phyloP scores from a whole-genome alignment of 2,888 invertebrate species.

The Tillus elongatus region DNA sequence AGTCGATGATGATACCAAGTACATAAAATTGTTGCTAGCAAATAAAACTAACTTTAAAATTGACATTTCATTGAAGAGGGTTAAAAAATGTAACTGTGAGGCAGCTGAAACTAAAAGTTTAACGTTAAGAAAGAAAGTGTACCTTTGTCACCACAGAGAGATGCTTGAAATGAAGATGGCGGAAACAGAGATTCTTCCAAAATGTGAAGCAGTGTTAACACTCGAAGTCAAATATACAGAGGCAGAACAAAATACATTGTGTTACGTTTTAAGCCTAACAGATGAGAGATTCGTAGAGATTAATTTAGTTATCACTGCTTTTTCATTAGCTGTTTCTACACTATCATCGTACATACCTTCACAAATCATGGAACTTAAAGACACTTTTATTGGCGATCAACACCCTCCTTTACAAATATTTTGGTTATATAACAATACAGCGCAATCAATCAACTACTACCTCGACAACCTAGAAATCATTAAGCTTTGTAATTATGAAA shows the following conservation, averaged over 20 bases:
- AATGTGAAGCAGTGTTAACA: background rate
- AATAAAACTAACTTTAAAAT: background rate
- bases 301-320: background rate
- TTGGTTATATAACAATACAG: background rate
- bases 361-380: background rate
- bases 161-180: background rate
- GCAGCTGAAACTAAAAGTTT: background rate
- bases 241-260: background rate
- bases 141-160: background rate
- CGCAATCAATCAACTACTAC: background rate
- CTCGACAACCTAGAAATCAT: background rate
- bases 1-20: background rate
- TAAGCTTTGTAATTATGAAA: background rate
- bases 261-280: background rate
- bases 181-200: background rate
- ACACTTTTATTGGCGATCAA: background rate
- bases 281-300: background rate
- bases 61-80: background rate
- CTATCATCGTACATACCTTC: background rate
- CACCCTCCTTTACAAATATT: constrained; percentile 1
- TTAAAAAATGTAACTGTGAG: constrained; percentile 1
- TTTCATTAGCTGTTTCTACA: background rate
- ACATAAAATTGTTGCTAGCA: background rate
- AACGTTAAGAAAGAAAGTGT: constrained; percentile 3
- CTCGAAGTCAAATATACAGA: constrained; percentile 1